Evolutionary conservation across 2,113 vertebrate species (phyloP).

Genomic region (Archilochus colubris): DNA sequence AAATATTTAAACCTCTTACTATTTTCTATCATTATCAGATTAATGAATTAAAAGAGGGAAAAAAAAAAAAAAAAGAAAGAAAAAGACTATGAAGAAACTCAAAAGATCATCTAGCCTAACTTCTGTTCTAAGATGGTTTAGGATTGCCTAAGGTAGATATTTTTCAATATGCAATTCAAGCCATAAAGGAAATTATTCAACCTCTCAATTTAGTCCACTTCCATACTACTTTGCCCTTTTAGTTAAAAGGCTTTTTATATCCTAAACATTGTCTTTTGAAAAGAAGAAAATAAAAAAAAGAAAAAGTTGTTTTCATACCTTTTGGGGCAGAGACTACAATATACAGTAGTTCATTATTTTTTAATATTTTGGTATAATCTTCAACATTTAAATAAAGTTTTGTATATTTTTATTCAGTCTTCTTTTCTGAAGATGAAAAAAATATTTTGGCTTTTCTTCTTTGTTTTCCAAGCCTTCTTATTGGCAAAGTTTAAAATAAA

Average conservation of each 20-base stretch:
- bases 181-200: background rate
- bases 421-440: background rate
- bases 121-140: background rate
- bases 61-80: no score
- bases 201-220: background rate
- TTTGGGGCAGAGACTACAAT: background rate
- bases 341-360: background rate
- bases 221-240: background rate
- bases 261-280: background rate
- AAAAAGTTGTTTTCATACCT: background rate
- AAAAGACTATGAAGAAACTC: background rate
- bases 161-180: background rate
- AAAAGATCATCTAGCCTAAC: background rate
- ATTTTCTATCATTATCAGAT: background rate
- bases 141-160: background rate
- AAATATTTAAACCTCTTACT: background rate
- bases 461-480: background rate
- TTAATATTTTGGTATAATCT: background rate
- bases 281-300: no score
- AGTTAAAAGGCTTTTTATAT: background rate
- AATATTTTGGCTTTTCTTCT: background rate
- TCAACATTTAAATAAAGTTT: accelerated
- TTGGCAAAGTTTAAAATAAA: background rate
- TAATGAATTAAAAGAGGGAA: background rate
- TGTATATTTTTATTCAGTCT: background rate